These are phyloP conservation scores for Mellilla xanthometata DNA, from an alignment of 2,888 invertebrate species.

Conservation along the genomic window DNA sequence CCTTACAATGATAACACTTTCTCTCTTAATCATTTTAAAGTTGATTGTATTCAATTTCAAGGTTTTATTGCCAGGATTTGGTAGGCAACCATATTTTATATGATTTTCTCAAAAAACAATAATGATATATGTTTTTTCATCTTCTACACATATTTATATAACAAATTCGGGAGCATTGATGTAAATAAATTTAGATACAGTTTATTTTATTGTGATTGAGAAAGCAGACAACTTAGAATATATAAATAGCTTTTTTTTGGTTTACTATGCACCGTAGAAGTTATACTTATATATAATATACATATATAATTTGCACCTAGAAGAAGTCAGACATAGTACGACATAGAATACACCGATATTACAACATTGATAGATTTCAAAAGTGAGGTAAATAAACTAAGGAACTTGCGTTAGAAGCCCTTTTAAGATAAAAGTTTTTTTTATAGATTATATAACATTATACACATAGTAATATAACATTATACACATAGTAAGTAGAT, in stretches of 20 bases:
- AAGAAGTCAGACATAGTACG: conserved; percentile 8
- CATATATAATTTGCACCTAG: conserved; percentile 29
- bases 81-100: too few relatives aligned
- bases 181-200: too few relatives aligned
- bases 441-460: conserved; percentile 3
- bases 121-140: too few relatives aligned
- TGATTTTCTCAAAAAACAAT: too few relatives aligned
- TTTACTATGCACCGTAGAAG: conserved; percentile 18
- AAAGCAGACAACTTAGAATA: too few relatives aligned
- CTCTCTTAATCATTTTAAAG: too few relatives aligned
- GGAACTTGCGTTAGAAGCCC: conserved; percentile 39
- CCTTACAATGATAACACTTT: too few relatives aligned
- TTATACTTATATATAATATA: conserved; percentile 28
- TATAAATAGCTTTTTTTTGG: too few relatives aligned
- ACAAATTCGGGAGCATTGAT: conserved; percentile 43
- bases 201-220: too few relatives aligned
- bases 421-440: conserved; percentile 33
- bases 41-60: too few relatives aligned
- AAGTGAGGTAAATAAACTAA: conserved; percentile 34
- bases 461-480: background rate
- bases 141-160: conserved; percentile 34
- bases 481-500: conserved; percentile 8
- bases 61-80: too few relatives aligned
- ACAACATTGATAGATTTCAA: conserved; percentile 29
- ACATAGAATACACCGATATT: conserved; percentile 25